phyloP scores from a whole-genome alignment of 2,888 invertebrate species.

The Caenorhabditis plicata region DNA sequence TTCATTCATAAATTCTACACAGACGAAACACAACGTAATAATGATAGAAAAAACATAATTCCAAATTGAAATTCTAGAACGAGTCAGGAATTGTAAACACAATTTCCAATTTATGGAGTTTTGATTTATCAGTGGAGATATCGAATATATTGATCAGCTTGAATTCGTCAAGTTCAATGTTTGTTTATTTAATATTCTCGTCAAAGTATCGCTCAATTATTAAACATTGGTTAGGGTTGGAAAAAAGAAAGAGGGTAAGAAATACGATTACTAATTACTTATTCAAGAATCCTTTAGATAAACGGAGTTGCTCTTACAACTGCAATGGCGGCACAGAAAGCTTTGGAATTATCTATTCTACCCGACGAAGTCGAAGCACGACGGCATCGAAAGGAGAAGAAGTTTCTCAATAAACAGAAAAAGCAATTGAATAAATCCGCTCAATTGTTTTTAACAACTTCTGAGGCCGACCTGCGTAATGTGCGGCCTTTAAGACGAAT shows the following conservation, averaged over 20 bases:
- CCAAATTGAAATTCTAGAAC: conserved; percentile 15
- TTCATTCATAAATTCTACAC: conserved; percentile 4
- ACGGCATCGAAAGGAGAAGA: conserved; percentile 20
- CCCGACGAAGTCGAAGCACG: conserved; percentile 59
- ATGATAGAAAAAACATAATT: too few species aligned
- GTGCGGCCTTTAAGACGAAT: conserved; percentile 5
- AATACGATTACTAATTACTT: background rate
- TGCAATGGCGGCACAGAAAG: conserved; percentile 60
- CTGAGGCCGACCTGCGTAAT: conserved; percentile 22
- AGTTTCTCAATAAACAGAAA: conserved; percentile 8
- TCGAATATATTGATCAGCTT: conserved; percentile 62
- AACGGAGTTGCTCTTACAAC: conserved; percentile 62
- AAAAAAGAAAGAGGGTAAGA: conserved; percentile 42
- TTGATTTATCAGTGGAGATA: conserved; percentile 54
- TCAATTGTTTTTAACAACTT: conserved; percentile 23
- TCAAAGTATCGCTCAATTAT: conserved; percentile 62
- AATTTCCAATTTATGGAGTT: conserved; percentile 22
- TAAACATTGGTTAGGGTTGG: conserved; percentile 59
- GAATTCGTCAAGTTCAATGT: conserved; percentile 62
- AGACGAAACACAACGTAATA: background rate
- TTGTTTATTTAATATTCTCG: conserved; percentile 62
- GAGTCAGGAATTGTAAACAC: background rate
- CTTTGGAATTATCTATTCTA: conserved; percentile 59
- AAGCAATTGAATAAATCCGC: conserved; percentile 20
- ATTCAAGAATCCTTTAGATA: conserved; percentile 36